Percentiles rank a stretch among this genome's conserved stretches.
Evolutionary conservation across 2,888 invertebrate species (phyloP).

Genomic region (Plutella xylostella): DNA sequence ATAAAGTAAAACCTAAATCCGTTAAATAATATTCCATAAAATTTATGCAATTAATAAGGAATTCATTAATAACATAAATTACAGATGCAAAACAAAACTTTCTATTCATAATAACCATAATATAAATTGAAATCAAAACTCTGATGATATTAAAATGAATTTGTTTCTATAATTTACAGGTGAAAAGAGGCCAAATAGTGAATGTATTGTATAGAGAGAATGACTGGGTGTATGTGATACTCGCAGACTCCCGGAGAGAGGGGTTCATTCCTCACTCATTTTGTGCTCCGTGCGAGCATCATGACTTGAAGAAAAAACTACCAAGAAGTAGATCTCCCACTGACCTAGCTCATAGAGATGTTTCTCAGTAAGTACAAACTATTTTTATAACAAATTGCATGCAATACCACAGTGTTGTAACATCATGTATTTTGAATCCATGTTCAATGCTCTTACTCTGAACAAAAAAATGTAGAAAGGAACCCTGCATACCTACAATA

Average conservation of each 20-base stretch:
- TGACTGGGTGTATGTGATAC: constrained; percentile 97
- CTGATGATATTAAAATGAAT: too few species aligned
- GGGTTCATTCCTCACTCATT: constrained; percentile 96
- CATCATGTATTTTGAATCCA: neutral
- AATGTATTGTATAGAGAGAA: constrained; percentile 95
- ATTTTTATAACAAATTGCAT: neutral
- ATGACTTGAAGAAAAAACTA: constrained; percentile 91
- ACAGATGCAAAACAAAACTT: too few species aligned
- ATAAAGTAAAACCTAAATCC: too few species aligned
- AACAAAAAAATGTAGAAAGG: too few species aligned
- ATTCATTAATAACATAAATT: too few species aligned
- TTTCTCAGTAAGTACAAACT: constrained; percentile 59
- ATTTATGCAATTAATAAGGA: too few species aligned
- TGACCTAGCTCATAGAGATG: constrained; percentile 69
- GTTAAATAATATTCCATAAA: too few species aligned
- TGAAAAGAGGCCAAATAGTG: constrained; percentile 92
- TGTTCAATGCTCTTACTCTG: too few species aligned
- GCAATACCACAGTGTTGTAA: too few species aligned
- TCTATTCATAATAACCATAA: too few species aligned
- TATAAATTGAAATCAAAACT: too few species aligned
- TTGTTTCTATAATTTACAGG: constrained; percentile 43
- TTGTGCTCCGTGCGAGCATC: constrained; percentile 87
- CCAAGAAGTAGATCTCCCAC: constrained; percentile 76
- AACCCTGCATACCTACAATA: too few species aligned
- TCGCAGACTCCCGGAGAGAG: constrained; percentile 88